These are phyloP conservation scores for Prionailurus bengalensis DNA, from an alignment of 2,113 vertebrate genomes.

Conservation along the genomic window DNA sequence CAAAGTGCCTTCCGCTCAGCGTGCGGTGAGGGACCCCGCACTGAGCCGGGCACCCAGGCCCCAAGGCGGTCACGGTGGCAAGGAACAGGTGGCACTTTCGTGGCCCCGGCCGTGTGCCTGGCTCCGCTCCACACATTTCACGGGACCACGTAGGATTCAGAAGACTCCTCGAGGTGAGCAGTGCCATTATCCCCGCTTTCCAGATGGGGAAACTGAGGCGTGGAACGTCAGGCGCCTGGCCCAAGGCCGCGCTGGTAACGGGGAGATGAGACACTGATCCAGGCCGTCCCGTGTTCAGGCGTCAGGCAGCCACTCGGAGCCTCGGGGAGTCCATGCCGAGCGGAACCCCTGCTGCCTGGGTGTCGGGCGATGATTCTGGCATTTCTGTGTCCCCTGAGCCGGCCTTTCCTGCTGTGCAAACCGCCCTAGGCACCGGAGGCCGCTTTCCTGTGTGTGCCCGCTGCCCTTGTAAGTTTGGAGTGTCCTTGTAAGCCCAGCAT, in stretches of 20 bases:
- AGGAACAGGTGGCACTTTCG: neutral
- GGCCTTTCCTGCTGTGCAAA: neutral
- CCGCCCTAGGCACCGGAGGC: neutral
- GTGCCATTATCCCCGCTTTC: neutral
- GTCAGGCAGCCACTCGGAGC: neutral
- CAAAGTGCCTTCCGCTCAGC: neutral
- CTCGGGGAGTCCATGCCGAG: neutral
- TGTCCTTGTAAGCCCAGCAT: neutral
- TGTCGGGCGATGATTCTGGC: rapidly evolving
- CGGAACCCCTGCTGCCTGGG: rapidly evolving
- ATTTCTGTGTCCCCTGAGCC: rapidly evolving
- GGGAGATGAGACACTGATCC: neutral
- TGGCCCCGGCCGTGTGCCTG: neutral
- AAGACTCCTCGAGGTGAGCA: neutral
- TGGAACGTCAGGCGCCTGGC: rapidly evolving
- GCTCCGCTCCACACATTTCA: neutral
- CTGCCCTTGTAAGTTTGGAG: neutral
- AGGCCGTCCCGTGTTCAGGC: neutral
- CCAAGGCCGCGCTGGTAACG: neutral
- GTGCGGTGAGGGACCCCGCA: neutral
- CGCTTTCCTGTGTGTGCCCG: neutral
- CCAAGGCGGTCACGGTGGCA: rapidly evolving
- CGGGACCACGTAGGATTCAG: neutral
- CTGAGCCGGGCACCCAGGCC: neutral
- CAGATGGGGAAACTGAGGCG: neutral